Evolutionary conservation across 2,888 invertebrate genomes (phyloP).

Genomic region (Chloroclysta siterata): DNA sequence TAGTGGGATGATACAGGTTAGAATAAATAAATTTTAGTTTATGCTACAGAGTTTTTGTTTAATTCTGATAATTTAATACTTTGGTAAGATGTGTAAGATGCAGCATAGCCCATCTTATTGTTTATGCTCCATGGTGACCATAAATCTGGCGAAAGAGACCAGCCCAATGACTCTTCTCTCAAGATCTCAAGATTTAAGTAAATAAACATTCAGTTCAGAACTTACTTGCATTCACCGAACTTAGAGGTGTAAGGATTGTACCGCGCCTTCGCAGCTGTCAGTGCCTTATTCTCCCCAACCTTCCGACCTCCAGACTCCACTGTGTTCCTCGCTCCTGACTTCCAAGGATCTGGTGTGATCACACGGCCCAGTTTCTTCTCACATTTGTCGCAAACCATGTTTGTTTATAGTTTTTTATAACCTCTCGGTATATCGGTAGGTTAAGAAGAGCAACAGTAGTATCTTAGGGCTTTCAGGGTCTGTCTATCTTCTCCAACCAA

Average conservation of each 20-base stretch:
- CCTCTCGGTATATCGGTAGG: conserved; percentile 23
- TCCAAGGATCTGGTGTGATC: conserved; percentile 99
- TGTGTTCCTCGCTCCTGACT: conserved; percentile 95
- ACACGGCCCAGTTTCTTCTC: conserved; percentile 96
- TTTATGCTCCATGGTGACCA: no score
- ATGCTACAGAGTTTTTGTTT: no score
- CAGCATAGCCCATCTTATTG: no score
- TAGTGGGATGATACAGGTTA: no score
- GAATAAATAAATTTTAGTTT: no score
- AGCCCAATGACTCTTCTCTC: no score
- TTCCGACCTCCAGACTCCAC: conserved; percentile 95
- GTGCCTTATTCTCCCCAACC: conserved; percentile 97
- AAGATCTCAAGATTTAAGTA: no score
- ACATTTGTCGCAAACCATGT: conserved; percentile 96
- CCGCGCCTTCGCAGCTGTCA: conserved; percentile 92
- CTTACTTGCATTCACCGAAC: conserved; percentile 89
- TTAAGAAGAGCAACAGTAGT: not conserved
- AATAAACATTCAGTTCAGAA: not conserved
- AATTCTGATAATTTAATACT: no score
- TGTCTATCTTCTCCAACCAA: no score
- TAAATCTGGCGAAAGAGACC: no score
- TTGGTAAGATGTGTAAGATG: no score
- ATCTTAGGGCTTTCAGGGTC: not conserved
- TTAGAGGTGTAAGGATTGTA: conserved; percentile 93
- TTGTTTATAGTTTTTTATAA: conserved; percentile 30